Percentiles rank a stretch among this genome's conserved stretches.
These are phyloP conservation scores for Dynastes grantii DNA, from an alignment of 2,888 invertebrate species.

Conservation along the genomic window DNA sequence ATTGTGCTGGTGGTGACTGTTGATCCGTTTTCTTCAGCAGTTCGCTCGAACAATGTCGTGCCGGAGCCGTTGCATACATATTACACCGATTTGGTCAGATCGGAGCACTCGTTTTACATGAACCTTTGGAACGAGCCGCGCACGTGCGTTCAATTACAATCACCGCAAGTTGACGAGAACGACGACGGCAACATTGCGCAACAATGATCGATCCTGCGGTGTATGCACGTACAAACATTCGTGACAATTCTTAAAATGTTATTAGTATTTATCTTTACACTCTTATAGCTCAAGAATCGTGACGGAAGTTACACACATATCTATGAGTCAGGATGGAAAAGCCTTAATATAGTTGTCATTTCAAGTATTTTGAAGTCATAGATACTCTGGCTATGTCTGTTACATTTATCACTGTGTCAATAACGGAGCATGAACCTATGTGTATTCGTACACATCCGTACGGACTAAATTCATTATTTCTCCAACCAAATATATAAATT, in stretches of 20 bases:
- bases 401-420: background rate
- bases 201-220: slow-evolving; percentile 41
- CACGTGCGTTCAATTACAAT: slow-evolving; percentile 59
- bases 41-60: slow-evolving; percentile 42
- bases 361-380: background rate
- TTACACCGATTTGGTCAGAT: slow-evolving; percentile 38
- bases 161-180: slow-evolving; percentile 36
- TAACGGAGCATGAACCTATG: background rate
- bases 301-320: slow-evolving; percentile 26
- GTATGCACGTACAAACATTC: background rate
- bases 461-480: too few relatives aligned
- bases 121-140: slow-evolving; percentile 52
- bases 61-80: slow-evolving; percentile 40
- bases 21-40: slow-evolving; percentile 30
- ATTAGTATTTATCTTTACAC: slow-evolving; percentile 41
- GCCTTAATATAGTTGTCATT: slow-evolving; percentile 9
- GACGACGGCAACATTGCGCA: slow-evolving; percentile 25
- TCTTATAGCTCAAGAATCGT: slow-evolving; percentile 31
- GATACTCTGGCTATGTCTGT: too few relatives aligned
- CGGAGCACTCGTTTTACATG: slow-evolving; percentile 50
- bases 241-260: slow-evolving; percentile 41
- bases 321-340: slow-evolving; percentile 19
- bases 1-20: slow-evolving; percentile 4
- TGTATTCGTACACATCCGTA: too few relatives aligned
- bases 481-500: too few relatives aligned